Evolutionary conservation across 2,797 vertebrate species (phyloP).

Genomic region (Denticeps clupeoides): DNA sequence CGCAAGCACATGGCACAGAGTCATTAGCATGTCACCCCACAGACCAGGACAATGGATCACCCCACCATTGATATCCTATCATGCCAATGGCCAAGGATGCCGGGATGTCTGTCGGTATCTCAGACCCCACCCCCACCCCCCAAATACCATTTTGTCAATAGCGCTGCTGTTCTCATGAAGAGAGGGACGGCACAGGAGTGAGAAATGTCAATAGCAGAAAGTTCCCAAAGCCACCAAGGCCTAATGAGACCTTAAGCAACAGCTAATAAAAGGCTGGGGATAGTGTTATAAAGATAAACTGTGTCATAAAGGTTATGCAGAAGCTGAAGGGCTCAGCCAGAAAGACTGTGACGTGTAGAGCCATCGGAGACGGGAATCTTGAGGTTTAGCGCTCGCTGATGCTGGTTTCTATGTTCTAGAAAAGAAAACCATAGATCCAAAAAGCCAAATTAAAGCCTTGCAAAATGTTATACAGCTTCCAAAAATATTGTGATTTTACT

Average conservation of each 20-base stretch:
- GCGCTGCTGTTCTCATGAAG: slow-evolving; percentile 52
- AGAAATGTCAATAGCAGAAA: slow-evolving; percentile 54
- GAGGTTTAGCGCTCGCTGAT: too few relatives aligned
- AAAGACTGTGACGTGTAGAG: too few relatives aligned
- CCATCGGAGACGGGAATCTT: too few relatives aligned
- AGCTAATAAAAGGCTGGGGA: slow-evolving; percentile 57
- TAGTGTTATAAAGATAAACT: too few relatives aligned
- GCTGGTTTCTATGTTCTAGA: too few relatives aligned
- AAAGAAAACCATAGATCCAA: too few relatives aligned
- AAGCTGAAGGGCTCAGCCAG: too few relatives aligned
- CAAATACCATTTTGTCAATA: slow-evolving; percentile 55
- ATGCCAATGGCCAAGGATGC: slow-evolving; percentile 13
- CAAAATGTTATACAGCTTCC: too few relatives aligned
- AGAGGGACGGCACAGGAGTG: slow-evolving; percentile 45
- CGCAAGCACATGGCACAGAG: neutral
- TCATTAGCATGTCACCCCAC: neutral
- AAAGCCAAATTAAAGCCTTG: too few relatives aligned
- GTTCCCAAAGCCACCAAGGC: slow-evolving; percentile 56
- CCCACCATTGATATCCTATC: neutral
- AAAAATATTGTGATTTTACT: too few relatives aligned
- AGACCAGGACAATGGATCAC: slow-evolving; percentile 6
- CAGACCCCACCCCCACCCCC: slow-evolving; percentile 1
- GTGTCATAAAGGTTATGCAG: too few relatives aligned
- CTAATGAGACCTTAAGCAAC: slow-evolving; percentile 50
- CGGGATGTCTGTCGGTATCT: slow-evolving; percentile 5